A percentile compares a stretch with the other conserved stretches of the same genome.
Evolutionary conservation across 1,140 invertebrate genomes (phyloP).

Genomic region (Hetaerina americana): DNA sequence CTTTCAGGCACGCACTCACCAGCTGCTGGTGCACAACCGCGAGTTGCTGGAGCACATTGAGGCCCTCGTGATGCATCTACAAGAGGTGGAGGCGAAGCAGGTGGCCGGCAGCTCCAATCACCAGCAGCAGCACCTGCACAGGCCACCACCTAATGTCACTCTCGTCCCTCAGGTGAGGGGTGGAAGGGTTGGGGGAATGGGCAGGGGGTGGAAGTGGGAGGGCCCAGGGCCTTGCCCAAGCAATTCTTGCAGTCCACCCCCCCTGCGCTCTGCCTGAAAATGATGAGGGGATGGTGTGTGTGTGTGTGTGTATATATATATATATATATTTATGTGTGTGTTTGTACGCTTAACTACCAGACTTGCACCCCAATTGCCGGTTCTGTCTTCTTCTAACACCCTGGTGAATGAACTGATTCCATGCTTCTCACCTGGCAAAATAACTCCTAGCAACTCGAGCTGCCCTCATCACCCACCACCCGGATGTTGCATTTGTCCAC

Average conservation of each 20-base stretch:
- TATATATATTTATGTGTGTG: no score
- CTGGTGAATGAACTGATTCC: no score
- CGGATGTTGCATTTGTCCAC: no score
- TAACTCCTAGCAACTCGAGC: no score
- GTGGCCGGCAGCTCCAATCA: not conserved
- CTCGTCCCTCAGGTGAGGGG: conserved; percentile 22
- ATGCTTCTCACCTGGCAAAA: no score
- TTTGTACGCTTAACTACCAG: no score
- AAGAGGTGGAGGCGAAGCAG: conserved; percentile 55
- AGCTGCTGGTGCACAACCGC: conserved; percentile 84
- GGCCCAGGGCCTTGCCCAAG: not conserved
- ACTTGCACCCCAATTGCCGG: no score
- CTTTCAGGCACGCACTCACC: conserved; percentile 75
- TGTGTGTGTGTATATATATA: no score
- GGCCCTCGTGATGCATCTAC: conserved; percentile 68
- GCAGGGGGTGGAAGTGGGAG: not conserved
- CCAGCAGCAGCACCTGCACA: conserved; percentile 23
- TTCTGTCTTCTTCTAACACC: no score
- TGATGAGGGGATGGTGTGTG: no score
- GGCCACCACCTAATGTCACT: conserved; percentile 25
- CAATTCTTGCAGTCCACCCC: not conserved
- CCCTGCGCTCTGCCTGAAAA: not conserved
- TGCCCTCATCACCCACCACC: no score
- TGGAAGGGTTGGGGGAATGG: not conserved
- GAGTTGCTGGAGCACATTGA: conserved; percentile 89